Evolutionary conservation across 2,888 invertebrate species (phyloP).

Genomic region (Tyria jacobaeae): DNA sequence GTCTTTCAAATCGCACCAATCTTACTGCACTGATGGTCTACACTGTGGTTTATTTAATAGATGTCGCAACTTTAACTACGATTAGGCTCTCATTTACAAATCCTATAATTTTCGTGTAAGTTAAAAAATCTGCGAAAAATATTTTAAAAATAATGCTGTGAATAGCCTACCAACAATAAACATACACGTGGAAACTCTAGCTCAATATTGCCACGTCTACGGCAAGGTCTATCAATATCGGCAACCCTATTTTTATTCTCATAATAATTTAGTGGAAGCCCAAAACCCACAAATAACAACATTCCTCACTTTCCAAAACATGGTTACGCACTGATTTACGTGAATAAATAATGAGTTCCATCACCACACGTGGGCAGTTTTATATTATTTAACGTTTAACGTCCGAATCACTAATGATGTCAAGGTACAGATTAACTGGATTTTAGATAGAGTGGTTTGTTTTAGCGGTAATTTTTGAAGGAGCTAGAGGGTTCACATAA

Average conservation of each 20-base stretch:
- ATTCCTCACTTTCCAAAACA: conserved; percentile 34
- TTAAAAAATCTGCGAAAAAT: no score
- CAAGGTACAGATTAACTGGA: conserved; percentile 68
- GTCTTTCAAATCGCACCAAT: no score
- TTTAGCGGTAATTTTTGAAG: not conserved
- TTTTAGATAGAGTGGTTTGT: conserved; percentile 59
- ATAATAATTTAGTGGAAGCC: conserved; percentile 20
- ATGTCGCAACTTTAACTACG: no score
- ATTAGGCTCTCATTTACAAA: no score
- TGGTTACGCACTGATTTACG: conserved; percentile 40
- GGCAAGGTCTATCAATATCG: not conserved
- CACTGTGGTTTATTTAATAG: no score
- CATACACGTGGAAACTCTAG: not conserved
- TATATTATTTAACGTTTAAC: conserved; percentile 69
- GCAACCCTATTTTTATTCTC: conserved; percentile 4
- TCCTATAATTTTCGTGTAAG: not conserved
- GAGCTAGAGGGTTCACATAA: no score
- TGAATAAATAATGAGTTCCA: conserved; percentile 52
- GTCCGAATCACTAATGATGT: conserved; percentile 58
- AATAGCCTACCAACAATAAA: not conserved
- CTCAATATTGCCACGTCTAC: not conserved
- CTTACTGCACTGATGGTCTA: no score
- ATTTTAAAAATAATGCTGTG: no score
- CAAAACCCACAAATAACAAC: conserved; percentile 21
- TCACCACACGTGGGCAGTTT: conserved; percentile 48